Evolutionary conservation across 1,140 invertebrate species (phyloP).

Genomic region (Caenorhabditis briggsae): DNA sequence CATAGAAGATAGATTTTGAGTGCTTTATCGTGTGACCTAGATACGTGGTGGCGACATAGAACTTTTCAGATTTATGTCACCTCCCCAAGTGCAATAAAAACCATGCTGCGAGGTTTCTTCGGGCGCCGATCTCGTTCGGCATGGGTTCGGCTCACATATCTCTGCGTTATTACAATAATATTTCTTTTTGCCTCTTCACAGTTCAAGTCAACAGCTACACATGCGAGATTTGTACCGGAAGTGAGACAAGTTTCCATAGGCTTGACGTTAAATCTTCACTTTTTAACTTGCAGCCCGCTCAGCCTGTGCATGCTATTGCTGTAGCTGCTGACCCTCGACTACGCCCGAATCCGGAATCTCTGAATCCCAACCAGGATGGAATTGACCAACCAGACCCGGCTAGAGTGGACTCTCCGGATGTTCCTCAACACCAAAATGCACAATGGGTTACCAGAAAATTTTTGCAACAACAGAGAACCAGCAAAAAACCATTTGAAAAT

Average conservation of each 20-base stretch:
- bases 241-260: not conserved
- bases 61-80: conserved; percentile 6
- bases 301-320: not conserved
- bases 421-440: not conserved
- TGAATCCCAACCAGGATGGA: not conserved
- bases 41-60: too few relatives aligned
- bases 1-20: too few relatives aligned
- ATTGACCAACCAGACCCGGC: not conserved
- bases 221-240: conserved; percentile 34
- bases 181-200: conserved; percentile 17
- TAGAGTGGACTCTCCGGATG: not conserved
- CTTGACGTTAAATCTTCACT: not conserved
- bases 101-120: conserved; percentile 26
- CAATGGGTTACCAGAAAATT: not conserved
- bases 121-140: not conserved
- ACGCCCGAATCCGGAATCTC: not conserved
- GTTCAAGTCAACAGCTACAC: not conserved
- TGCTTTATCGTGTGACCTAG: too few relatives aligned
- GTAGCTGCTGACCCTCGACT: not conserved
- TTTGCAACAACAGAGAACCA: not conserved
- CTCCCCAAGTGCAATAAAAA: not conserved
- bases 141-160: conserved; percentile 30
- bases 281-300: not conserved
- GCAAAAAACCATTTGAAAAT: conserved; percentile 24
- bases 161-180: conserved; percentile 13